phyloP scores from a whole-genome alignment of 2,888 invertebrate genomes.

The Pyrocoelia pectoralis region DNA sequence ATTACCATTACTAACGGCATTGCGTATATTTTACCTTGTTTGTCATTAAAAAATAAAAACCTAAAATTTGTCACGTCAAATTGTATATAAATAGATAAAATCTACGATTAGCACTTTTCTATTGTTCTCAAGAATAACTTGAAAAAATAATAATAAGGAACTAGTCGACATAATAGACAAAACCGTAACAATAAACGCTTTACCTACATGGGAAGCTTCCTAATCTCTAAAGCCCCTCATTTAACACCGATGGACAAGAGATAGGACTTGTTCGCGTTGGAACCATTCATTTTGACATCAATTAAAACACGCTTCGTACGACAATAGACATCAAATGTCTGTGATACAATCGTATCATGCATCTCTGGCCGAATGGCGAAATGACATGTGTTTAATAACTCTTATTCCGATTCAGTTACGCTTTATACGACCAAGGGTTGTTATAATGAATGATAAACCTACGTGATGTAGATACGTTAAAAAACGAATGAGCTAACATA shows the following conservation, averaged over 20 bases:
- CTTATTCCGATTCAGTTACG: constrained; percentile 45
- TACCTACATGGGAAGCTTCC: constrained; percentile 41
- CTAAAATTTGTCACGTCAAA: constrained; percentile 36
- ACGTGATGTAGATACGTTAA: neutral
- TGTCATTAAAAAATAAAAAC: constrained; percentile 21
- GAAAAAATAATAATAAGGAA: constrained; percentile 31
- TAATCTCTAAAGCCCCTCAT: constrained; percentile 42
- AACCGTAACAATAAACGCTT: constrained; percentile 43
- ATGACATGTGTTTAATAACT: constrained; percentile 45
- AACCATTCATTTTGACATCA: constrained; percentile 48
- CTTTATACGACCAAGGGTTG: constrained; percentile 42
- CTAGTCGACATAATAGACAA: constrained; percentile 39
- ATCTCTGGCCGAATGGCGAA: constrained; percentile 43
- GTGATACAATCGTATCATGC: constrained; percentile 50
- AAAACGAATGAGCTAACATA: neutral
- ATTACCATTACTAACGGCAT: neutral
- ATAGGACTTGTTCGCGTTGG: constrained; percentile 36
- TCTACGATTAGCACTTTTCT: constrained; percentile 34
- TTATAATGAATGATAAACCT: constrained; percentile 9
- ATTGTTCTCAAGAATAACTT: constrained; percentile 36
- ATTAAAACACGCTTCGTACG: constrained; percentile 49
- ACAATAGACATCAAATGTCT: constrained; percentile 51
- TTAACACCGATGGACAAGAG: constrained; percentile 44
- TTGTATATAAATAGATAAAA: constrained; percentile 37
- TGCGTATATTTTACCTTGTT: constrained; percentile 1